Conservation (phyloP, 2,797 vertebrate species). For the Allobates femoralis region DNA sequence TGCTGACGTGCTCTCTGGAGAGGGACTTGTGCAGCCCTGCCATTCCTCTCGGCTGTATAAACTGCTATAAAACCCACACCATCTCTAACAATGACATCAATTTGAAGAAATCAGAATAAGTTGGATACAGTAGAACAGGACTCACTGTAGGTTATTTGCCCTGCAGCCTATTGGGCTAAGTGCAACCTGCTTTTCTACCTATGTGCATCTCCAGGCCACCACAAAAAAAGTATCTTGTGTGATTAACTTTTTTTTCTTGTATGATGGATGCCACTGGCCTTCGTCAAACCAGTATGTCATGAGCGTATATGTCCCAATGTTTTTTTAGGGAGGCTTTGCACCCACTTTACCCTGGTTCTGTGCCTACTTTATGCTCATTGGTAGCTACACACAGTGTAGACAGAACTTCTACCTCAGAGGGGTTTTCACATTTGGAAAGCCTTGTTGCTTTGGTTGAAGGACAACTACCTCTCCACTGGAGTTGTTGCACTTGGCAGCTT, state of each 20-base stretch:
- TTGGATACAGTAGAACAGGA: not conserved
- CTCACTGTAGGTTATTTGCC: constrained; percentile 38
- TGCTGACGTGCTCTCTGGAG: constrained; percentile 23
- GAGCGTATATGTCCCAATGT: too few relatives aligned
- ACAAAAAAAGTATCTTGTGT: too few relatives aligned
- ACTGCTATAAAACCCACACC: constrained; percentile 45
- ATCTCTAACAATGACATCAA: constrained; percentile 40
- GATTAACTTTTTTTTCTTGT: too few relatives aligned
- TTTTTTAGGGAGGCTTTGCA: too few relatives aligned
- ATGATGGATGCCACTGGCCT: too few relatives aligned
- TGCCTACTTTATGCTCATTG: too few relatives aligned
- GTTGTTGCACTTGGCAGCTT: not conserved
- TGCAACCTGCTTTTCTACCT: too few relatives aligned
- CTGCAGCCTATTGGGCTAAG: not conserved
- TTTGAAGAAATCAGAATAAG: constrained; percentile 28
- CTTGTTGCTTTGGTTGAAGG: not conserved
- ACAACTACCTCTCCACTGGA: not conserved
- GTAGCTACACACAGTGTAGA: too few relatives aligned
- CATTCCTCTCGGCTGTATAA: constrained; percentile 37
- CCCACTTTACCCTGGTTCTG: too few relatives aligned
- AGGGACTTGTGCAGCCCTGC: not conserved
- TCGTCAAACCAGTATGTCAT: too few relatives aligned
- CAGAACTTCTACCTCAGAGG: too few relatives aligned
- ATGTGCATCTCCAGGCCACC: too few relatives aligned
- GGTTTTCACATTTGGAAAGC: not conserved